Percentiles rank a stretch among this genome's conserved stretches.
Evolutionary conservation across 1,140 invertebrate genomes (phyloP).

Genomic region (Acyrthosiphon pisum): DNA sequence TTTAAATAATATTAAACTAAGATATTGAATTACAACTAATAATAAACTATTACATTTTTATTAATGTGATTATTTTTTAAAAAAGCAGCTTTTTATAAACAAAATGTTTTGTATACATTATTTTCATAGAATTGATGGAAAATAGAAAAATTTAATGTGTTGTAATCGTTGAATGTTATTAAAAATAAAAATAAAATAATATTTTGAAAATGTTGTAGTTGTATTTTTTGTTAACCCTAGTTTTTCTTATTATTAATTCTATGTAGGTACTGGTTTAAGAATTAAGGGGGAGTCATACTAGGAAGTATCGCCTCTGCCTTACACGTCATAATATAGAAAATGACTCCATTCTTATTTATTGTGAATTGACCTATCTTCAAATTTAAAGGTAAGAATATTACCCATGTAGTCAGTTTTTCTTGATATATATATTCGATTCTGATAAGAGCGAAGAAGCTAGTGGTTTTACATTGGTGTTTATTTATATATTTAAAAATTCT

Average conservation of each 20-base stretch:
- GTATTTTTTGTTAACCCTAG: not conserved
- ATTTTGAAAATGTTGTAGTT: not conserved
- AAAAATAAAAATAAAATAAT: not conserved
- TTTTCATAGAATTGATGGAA: not conserved
- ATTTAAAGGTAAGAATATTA: too few species aligned
- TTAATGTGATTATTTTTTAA: conserved; percentile 24
- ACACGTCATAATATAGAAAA: too few species aligned
- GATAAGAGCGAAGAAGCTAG: too few species aligned
- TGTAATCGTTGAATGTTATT: not conserved
- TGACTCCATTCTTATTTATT: too few species aligned
- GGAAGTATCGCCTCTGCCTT: too few species aligned
- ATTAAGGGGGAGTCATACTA: too few species aligned
- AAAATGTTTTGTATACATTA: conserved; percentile 6
- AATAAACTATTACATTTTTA: not conserved
- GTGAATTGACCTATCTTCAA: too few species aligned
- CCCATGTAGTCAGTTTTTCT: too few species aligned
- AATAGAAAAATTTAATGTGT: conserved; percentile 6
- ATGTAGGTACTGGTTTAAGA: not conserved
- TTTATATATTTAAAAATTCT: too few species aligned
- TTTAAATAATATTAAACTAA: not conserved
- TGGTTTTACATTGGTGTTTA: too few species aligned
- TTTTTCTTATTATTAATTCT: not conserved
- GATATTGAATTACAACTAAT: not conserved
- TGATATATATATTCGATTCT: too few species aligned
- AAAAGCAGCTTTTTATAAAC: conserved; percentile 14